phyloP scores from a whole-genome alignment of 1,140 invertebrate species.

The Eupristina koningsbergeri region DNA sequence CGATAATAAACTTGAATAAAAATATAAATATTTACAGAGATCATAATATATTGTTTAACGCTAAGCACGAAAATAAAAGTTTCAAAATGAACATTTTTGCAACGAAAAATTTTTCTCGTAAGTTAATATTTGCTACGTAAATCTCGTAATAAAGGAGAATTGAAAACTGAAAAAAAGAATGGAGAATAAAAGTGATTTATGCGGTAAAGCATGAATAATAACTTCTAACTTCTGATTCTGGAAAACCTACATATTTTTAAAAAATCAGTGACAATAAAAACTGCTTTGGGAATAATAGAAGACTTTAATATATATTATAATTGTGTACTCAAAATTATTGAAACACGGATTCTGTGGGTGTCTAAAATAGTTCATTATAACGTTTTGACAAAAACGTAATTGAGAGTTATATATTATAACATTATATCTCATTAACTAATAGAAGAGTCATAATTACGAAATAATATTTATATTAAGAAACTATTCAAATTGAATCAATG shows the following conservation, averaged over 20 bases:
- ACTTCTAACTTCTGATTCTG: background rate
- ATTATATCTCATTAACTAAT: background rate
- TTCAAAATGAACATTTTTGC: too few relatives aligned
- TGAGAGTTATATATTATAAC: background rate
- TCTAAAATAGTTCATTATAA: background rate
- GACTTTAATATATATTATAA: too few relatives aligned
- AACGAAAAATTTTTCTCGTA: background rate
- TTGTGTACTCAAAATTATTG: too few relatives aligned
- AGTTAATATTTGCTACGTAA: background rate
- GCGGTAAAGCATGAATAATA: background rate
- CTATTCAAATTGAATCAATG: background rate
- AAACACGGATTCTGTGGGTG: background rate
- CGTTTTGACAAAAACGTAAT: background rate
- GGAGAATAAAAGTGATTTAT: background rate
- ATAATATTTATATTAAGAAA: background rate
- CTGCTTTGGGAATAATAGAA: background rate
- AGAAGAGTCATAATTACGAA: background rate
- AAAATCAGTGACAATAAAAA: background rate
- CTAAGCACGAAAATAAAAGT: too few relatives aligned
- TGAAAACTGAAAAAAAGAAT: background rate
- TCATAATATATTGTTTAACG: too few relatives aligned
- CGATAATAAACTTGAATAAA: too few relatives aligned
- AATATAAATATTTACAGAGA: too few relatives aligned
- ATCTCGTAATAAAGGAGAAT: background rate
- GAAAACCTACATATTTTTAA: background rate